A percentile compares a stretch with the other conserved stretches of the same genome.
Evolutionary conservation across 2,797 vertebrate genomes (phyloP).

Genomic region (Cynodonichthys magdalenae): DNA sequence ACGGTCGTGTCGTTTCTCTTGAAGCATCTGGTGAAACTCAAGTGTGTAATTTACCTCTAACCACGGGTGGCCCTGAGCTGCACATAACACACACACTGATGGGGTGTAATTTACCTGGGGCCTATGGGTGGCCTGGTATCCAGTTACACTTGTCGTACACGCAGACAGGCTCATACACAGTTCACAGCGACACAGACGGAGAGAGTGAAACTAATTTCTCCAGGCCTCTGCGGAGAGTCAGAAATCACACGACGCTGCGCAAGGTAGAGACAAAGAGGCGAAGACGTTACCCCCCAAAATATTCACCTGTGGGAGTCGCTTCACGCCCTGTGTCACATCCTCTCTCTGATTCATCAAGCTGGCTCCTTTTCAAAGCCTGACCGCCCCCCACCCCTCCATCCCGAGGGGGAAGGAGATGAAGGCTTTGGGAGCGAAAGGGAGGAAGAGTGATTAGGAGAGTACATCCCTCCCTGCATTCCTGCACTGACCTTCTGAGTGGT

Average conservation of each 20-base stretch:
- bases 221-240: constrained; percentile 40
- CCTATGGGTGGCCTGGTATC: constrained; percentile 76
- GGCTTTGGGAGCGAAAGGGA: constrained; percentile 61
- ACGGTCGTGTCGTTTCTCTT: constrained; percentile 73
- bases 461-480: constrained; percentile 73
- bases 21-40: constrained; percentile 82
- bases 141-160: constrained; percentile 71
- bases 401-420: constrained; percentile 49
- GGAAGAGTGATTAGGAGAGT: constrained; percentile 67
- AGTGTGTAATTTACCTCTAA: constrained; percentile 80
- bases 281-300: constrained; percentile 42
- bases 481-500: constrained; percentile 63
- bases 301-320: constrained; percentile 66
- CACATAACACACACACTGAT: constrained; percentile 44
- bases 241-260: constrained; percentile 51
- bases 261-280: constrained; percentile 17
- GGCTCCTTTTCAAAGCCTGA: constrained; percentile 66
- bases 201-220: constrained; percentile 66
- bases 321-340: constrained; percentile 64
- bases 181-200: constrained; percentile 55
- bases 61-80: constrained; percentile 72
- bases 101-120: constrained; percentile 79
- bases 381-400: constrained; percentile 13
- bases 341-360: constrained; percentile 70
- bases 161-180: constrained; percentile 61